These are phyloP conservation scores for Anthonomus grandis DNA, from an alignment of 1,140 invertebrate genomes.

Conservation along the genomic window DNA sequence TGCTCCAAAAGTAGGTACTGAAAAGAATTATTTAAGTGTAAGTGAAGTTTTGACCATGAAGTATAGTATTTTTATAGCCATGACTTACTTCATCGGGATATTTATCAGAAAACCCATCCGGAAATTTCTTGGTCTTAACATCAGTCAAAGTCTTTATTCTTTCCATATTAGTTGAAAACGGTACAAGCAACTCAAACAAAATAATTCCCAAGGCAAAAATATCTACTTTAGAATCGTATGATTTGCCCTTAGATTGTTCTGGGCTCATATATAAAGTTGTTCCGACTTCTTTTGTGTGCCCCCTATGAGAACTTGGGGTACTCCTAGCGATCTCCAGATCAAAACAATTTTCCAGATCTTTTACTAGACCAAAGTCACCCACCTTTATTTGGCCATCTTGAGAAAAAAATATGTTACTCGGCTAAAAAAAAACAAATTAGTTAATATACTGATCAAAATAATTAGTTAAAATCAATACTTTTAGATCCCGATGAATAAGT, in stretches of 20 bases:
- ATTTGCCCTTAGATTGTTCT: slow-evolving; percentile 76
- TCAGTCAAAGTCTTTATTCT: slow-evolving; percentile 62
- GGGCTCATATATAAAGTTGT: slow-evolving; percentile 97
- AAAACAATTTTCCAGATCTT: slow-evolving; percentile 68
- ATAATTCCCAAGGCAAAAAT: slow-evolving; percentile 95
- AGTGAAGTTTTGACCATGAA: slow-evolving; percentile 1
- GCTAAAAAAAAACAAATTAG: slow-evolving; percentile 57
- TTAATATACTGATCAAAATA: background rate
- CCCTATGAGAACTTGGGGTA: slow-evolving; percentile 32
- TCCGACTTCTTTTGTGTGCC: slow-evolving; percentile 59
- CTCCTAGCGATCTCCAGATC: slow-evolving; percentile 47
- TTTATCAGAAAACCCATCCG: slow-evolving; percentile 61
- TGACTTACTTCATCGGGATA: slow-evolving; percentile 67
- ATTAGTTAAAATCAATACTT: slow-evolving; percentile 55
- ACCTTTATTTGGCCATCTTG: slow-evolving; percentile 88
- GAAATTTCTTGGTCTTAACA: slow-evolving; percentile 67
- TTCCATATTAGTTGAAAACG: slow-evolving; percentile 90
- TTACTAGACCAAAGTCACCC: slow-evolving; percentile 95
- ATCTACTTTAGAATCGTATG: slow-evolving; percentile 93
- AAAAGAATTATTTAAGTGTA: slow-evolving; percentile 38
- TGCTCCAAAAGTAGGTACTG: slow-evolving; percentile 69
- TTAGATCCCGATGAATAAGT: slow-evolving; percentile 92
- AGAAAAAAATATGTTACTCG: slow-evolving; percentile 95
- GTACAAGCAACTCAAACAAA: slow-evolving; percentile 85
- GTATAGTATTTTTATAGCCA: too few species aligned